These are phyloP conservation scores for Triplophysa rosa DNA, from an alignment of 2,113 vertebrate genomes.

Conservation along the genomic window DNA sequence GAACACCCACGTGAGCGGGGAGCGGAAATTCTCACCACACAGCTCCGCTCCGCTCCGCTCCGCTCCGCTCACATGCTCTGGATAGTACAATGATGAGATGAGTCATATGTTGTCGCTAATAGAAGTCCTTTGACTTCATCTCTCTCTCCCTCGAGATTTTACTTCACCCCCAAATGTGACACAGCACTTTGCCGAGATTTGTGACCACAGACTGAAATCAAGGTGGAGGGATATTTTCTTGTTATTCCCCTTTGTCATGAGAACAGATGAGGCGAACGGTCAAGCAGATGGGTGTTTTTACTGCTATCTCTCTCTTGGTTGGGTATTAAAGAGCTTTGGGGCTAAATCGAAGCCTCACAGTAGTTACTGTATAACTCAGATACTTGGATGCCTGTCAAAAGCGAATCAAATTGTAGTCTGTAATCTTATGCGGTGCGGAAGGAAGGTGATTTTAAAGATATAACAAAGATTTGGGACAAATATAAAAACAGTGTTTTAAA, in stretches of 20 bases:
- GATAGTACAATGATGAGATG: slow-evolving; percentile 58
- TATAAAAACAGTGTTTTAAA: not conserved
- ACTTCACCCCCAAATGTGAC: slow-evolving; percentile 60
- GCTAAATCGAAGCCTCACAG: not conserved
- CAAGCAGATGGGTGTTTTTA: slow-evolving; percentile 30
- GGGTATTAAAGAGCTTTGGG: slow-evolving; percentile 6
- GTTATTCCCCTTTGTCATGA: slow-evolving; percentile 40
- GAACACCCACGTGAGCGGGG: too few relatives aligned
- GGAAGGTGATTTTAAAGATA: not conserved
- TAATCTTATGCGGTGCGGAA: not conserved
- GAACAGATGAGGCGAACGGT: slow-evolving; percentile 51
- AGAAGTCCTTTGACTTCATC: slow-evolving; percentile 51
- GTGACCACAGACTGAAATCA: slow-evolving; percentile 64
- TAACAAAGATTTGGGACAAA: not conserved
- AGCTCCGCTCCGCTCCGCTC: too few relatives aligned
- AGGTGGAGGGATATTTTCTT: slow-evolving; percentile 58
- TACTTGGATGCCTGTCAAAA: slow-evolving; percentile 13
- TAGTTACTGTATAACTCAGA: not conserved
- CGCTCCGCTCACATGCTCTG: too few relatives aligned
- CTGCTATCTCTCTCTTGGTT: not conserved
- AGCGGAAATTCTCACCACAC: too few relatives aligned
- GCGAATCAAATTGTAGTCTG: not conserved
- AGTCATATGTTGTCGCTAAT: slow-evolving; percentile 53
- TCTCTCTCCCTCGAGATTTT: slow-evolving; percentile 45
- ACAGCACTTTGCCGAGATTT: slow-evolving; percentile 71